Evolutionary conservation across 2,113 vertebrate genomes (phyloP).

Genomic region (Sebastes fasciatus): DNA sequence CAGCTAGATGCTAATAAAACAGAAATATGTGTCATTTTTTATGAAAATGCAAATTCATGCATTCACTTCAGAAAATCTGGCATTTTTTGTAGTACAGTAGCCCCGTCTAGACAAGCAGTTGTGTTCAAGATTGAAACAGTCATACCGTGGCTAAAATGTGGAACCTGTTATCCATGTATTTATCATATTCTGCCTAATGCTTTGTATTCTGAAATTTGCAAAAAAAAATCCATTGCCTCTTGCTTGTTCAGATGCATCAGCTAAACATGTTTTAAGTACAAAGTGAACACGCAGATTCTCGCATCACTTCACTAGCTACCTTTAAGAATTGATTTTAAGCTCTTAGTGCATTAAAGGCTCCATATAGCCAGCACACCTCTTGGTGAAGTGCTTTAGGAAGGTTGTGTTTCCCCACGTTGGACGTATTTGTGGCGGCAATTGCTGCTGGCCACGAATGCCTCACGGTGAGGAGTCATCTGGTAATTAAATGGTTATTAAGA

Average conservation of each 20-base stretch:
- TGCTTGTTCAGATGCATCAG: constrained; percentile 23
- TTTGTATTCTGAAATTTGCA: not conserved
- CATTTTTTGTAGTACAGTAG: not conserved
- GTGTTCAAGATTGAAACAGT: not conserved
- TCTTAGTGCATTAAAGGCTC: constrained; percentile 7
- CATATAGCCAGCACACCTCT: not conserved
- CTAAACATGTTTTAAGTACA: not conserved
- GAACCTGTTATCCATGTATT: not conserved
- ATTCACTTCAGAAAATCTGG: not conserved
- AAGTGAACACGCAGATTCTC: constrained; percentile 5
- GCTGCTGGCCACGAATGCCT: constrained; percentile 1
- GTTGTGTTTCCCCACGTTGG: constrained; percentile 2
- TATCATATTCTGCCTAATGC: not conserved
- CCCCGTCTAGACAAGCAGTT: not conserved
- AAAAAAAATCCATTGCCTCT: constrained; percentile 12
- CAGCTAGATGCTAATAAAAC: constrained; percentile 8
- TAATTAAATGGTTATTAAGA: constrained; percentile 48
- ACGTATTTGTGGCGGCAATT: not conserved
- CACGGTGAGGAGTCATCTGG: constrained; percentile 22
- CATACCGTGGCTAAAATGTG: not conserved
- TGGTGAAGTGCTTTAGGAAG: constrained; percentile 20
- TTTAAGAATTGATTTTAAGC: constrained; percentile 26
- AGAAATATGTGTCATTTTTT: constrained; percentile 8
- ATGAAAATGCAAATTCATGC: not conserved
- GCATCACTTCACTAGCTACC: constrained; percentile 11